Base-by-base conservation (phyloP, 2,113 vertebrate species). In the Hyperopisus bebe region DNA sequence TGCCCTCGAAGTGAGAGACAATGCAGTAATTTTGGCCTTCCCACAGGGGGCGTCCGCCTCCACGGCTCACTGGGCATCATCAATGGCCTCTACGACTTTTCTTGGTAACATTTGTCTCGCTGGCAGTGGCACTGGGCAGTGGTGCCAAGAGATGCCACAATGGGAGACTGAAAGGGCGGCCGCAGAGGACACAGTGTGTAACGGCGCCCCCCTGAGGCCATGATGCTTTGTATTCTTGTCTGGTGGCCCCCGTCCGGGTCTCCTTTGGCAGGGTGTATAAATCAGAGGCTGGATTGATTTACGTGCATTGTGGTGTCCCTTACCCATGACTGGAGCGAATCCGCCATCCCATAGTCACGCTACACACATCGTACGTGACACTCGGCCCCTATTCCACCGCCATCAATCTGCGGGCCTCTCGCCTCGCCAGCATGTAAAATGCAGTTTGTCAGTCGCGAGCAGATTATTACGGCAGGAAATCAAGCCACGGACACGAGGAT, bases 381-480 rank as follows among this genome's bases (percentile, higher is more conserved):
- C 90, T 86, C 88, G 89, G 89, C 70, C 35, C 35, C 84, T 83
- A 91, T 90, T 93, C 90, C 92, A 93, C 93, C 89, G 92, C 91
- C 93, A 90, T 93, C 92, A 91, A 92, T 94, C 94, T 92, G 89
- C 90, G 91, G 74, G 90, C 90, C 91, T 90, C 50, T 87, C 70
- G 62, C 91, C 90, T 89, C 90, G 91, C 87, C 58, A 66, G 15
- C 92, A 87, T 86, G 90, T 94, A 93, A 92, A 92, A 92, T 91
- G 89, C 89, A 90, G 82, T 91, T 92, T 93, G 93, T 94, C 93
- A 94, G 93, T 94, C 92, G 91, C 55, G 90, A 94, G 91, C 90
- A 90, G 93, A 94, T 95, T 95, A 95, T 94, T 94, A 93, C 92
- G 92, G 91, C 77, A 90, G 92, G 93, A 95, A 95, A 95, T 95